phyloP scores from a whole-genome alignment of 2,113 vertebrate genomes.

The Bambusicola thoracicus region DNA sequence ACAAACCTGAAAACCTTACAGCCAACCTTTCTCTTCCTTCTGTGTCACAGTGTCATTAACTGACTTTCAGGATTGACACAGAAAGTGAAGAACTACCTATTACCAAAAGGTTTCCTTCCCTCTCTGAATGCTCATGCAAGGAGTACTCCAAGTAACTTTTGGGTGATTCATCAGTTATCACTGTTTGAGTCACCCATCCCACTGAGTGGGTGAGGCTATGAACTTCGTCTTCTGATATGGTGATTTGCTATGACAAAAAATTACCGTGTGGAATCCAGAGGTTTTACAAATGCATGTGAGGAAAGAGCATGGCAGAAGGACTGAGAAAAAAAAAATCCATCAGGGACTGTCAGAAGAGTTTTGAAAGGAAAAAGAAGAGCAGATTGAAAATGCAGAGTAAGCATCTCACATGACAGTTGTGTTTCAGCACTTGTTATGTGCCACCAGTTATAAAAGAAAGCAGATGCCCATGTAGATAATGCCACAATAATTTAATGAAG shows the following conservation, averaged over 20 bases:
- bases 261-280: background rate
- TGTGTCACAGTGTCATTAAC: background rate
- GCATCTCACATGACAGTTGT: background rate
- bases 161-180: slow-evolving; percentile 10
- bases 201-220: slow-evolving; percentile 5
- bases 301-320: background rate
- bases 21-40: background rate
- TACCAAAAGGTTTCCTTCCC: slow-evolving; percentile 44
- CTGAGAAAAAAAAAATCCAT: background rate
- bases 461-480: background rate
- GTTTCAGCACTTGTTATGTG: background rate
- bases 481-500: background rate
- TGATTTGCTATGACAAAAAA: background rate
- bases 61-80: slow-evolving; percentile 10
- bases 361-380: background rate
- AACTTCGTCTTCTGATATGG: background rate
- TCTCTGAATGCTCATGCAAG: background rate
- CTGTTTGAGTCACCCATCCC: slow-evolving; percentile 35
- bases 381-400: background rate
- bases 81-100: slow-evolving; percentile 27
- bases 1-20: slow-evolving; percentile 16
- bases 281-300: background rate
- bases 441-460: background rate
- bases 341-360: background rate
- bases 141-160: slow-evolving; percentile 11